Evolutionary conservation across 2,888 invertebrate species (phyloP).

Genomic region (Stenotaenia linearis): DNA sequence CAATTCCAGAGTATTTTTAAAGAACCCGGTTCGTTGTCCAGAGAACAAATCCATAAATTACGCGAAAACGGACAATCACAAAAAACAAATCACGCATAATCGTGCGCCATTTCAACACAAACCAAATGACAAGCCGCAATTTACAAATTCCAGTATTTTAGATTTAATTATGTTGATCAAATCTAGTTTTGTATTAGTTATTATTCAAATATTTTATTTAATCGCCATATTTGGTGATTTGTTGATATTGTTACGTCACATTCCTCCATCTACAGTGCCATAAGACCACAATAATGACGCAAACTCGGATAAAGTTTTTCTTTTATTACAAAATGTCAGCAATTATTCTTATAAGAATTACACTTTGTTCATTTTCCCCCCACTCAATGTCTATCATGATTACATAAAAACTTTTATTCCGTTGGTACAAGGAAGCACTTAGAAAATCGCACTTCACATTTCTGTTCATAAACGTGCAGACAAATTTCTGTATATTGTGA

Average conservation of each 20-base stretch:
- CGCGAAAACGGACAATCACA: not conserved
- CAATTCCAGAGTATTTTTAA: conserved; percentile 67
- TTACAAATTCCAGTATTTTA: not conserved
- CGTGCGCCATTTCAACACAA: too few species aligned
- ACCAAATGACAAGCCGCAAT: not conserved
- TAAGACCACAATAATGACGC: not conserved
- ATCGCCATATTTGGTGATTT: not conserved
- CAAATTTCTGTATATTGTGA: not conserved
- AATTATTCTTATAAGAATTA: not conserved
- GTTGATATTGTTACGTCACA: not conserved
- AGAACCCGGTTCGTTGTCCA: conserved; percentile 70
- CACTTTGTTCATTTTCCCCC: not conserved
- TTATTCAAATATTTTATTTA: not conserved
- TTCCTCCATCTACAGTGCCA: not conserved
- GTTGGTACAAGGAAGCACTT: not conserved
- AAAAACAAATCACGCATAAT: not conserved
- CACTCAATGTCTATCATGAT: not conserved
- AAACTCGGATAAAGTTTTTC: not conserved
- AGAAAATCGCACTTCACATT: conserved; percentile 3
- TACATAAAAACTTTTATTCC: conserved; percentile 9
- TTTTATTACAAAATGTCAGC: not conserved
- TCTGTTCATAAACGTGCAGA: not conserved
- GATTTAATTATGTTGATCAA: not conserved
- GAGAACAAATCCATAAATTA: conserved; percentile 53
- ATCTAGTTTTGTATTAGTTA: not conserved